phyloP scores from a whole-genome alignment of 1,140 invertebrate species.

The Drosophila kurseongensis region DNA sequence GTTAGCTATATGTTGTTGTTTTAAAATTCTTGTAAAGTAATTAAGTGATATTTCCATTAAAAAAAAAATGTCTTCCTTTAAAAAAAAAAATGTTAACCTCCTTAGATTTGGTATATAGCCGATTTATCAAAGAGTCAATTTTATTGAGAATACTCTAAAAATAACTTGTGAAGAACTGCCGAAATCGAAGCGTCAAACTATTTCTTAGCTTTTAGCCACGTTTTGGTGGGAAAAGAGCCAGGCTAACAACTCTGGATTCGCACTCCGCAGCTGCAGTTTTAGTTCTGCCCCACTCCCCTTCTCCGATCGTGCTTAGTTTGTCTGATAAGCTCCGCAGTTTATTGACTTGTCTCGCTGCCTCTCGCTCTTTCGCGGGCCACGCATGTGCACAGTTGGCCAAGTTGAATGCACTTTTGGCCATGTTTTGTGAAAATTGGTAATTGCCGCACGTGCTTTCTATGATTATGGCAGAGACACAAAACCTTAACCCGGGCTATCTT shows the following conservation, averaged over 20 bases:
- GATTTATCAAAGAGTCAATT: no score
- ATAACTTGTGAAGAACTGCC: not conserved
- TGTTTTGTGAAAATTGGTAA: conserved; percentile 70
- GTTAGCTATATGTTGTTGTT: no score
- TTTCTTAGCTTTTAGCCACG: not conserved
- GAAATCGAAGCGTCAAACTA: not conserved
- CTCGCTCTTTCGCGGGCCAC: conserved; percentile 40
- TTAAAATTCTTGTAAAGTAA: no score
- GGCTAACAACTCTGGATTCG: conserved; percentile 31
- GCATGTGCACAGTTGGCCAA: conserved; percentile 78
- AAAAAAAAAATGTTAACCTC: no score
- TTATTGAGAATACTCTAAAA: no score
- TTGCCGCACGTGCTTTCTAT: conserved; percentile 80
- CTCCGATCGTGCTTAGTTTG: conserved; percentile 76
- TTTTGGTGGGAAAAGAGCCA: conserved; percentile 16
- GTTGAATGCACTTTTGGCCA: conserved; percentile 75
- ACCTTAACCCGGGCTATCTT: conserved; percentile 29
- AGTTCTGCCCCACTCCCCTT: conserved; percentile 22
- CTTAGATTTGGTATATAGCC: no score
- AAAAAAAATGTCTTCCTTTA: no score
- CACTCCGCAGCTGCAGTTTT: conserved; percentile 42
- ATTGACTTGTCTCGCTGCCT: conserved; percentile 50
- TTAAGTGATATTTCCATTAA: no score
- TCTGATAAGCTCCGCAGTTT: conserved; percentile 68
- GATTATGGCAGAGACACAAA: conserved; percentile 61